These are phyloP conservation scores for Ictalurus furcatus DNA, from an alignment of 2,113 vertebrate species.

Conservation along the genomic window DNA sequence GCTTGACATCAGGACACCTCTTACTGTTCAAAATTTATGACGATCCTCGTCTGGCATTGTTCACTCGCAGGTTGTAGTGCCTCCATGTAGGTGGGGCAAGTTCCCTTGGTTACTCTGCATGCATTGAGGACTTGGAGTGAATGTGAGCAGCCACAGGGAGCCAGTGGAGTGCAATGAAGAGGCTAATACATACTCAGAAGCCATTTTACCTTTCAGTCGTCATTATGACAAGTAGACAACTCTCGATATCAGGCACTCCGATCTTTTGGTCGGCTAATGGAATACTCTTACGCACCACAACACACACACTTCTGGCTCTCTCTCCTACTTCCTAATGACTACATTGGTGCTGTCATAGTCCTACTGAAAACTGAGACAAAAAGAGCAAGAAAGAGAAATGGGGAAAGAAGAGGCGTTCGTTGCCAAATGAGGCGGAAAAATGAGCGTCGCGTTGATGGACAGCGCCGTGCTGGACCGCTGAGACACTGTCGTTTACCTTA, in stretches of 20 bases:
- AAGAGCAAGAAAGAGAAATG: conserved; percentile 58
- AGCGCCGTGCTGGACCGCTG: conserved; percentile 66
- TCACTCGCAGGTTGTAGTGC: neutral
- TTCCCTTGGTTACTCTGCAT: conserved; percentile 8
- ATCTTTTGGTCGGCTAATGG: conserved; percentile 23
- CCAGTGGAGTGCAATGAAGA: conserved; percentile 8
- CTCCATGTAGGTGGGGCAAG: neutral
- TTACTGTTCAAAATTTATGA: neutral
- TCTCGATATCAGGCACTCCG: neutral
- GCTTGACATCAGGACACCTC: too few relatives aligned
- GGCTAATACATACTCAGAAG: conserved; percentile 25
- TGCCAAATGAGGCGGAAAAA: conserved; percentile 61
- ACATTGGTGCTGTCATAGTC: conserved; percentile 67
- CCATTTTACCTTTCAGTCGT: conserved; percentile 22
- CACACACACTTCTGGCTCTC: neutral
- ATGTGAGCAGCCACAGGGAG: neutral
- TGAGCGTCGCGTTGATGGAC: conserved; percentile 71
- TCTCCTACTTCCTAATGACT: conserved; percentile 47
- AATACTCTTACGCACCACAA: conserved; percentile 24
- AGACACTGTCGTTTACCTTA: conserved; percentile 76
- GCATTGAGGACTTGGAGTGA: conserved; percentile 9
- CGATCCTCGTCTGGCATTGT: neutral
- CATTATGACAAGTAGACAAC: conserved; percentile 31
- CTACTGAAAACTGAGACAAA: conserved; percentile 62
- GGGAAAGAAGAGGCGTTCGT: conserved; percentile 64